These are phyloP conservation scores for Drosophila saltans DNA, from an alignment of 1,140 invertebrate species.

Conservation along the genomic window DNA sequence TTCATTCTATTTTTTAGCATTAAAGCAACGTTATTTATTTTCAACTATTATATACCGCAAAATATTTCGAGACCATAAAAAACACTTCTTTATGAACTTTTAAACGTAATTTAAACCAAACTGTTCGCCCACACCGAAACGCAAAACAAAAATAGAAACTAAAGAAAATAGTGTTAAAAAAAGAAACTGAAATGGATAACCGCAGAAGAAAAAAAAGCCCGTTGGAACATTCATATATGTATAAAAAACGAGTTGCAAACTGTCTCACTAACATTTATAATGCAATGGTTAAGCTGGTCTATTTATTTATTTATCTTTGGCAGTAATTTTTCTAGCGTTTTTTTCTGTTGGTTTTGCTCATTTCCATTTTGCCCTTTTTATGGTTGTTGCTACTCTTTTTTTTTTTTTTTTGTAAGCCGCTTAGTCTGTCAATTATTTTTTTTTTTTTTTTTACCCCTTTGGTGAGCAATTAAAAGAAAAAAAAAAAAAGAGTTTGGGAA, in stretches of 20 bases:
- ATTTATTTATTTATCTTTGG: slow-evolving; percentile 66
- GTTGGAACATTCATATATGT: neutral
- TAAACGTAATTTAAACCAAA: slow-evolving; percentile 2
- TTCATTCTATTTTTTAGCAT: neutral
- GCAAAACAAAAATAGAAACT: neutral
- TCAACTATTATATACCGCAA: neutral
- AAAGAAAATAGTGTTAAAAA: slow-evolving; percentile 6
- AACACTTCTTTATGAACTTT: neutral
- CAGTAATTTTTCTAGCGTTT: slow-evolving; percentile 1
- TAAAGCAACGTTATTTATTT: neutral
- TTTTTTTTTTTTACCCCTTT: neutral
- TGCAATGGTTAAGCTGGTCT: slow-evolving; percentile 45
- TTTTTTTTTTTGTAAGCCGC: slow-evolving; percentile 53
- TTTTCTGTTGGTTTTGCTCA: slow-evolving; percentile 2
- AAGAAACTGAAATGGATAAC: neutral
- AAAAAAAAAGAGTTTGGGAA: slow-evolving; percentile 35
- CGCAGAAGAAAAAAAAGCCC: neutral
- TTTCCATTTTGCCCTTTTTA: slow-evolving; percentile 35
- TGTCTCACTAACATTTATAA: slow-evolving; percentile 48
- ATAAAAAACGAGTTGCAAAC: slow-evolving; percentile 12
- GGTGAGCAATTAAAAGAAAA: slow-evolving; percentile 57
- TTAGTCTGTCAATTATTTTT: slow-evolving; percentile 44
- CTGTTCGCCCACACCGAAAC: neutral
- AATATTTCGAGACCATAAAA: neutral
- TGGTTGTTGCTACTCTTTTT: slow-evolving; percentile 21